Evolutionary conservation across 2,888 invertebrate genomes (phyloP).

Genomic region (Chorisops tibialis): DNA sequence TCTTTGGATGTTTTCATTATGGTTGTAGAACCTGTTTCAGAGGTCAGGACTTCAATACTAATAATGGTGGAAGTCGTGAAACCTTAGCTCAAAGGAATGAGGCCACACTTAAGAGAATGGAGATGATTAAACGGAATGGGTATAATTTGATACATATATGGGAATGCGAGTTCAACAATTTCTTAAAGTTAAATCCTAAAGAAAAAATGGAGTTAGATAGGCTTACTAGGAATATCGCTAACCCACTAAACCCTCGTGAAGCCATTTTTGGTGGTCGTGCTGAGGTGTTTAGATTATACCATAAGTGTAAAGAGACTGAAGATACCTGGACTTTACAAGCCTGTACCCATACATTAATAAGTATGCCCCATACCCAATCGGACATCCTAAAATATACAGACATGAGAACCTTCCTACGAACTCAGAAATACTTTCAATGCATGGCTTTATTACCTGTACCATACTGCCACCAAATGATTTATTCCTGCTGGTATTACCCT

Average conservation of each 20-base stretch:
- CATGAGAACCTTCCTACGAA: constrained; percentile 3
- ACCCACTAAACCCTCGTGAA: background rate
- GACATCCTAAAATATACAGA: constrained; percentile 11
- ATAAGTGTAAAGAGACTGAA: background rate
- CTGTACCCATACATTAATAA: constrained; percentile 15
- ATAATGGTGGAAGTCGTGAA: background rate
- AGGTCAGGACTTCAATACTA: constrained; percentile 6
- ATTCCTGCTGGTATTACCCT: background rate
- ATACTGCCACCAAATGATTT: constrained; percentile 1
- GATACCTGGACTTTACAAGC: background rate
- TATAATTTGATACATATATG: background rate
- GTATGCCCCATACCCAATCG: constrained; percentile 17
- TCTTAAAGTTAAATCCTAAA: background rate
- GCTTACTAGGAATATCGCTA: background rate
- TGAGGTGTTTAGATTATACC: background rate
- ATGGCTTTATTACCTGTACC: constrained; percentile 18
- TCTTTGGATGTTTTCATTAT: no score
- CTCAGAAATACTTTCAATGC: constrained; percentile 1
- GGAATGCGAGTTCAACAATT: background rate
- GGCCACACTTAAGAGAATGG: constrained; percentile 1
- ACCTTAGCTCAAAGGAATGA: no score
- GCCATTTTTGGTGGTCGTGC: background rate
- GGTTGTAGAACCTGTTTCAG: constrained; percentile 6
- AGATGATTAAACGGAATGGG: background rate
- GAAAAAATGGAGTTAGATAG: background rate